phyloP scores from a whole-genome alignment of 1,140 invertebrate genomes.

The Meteorus sp. region DNA sequence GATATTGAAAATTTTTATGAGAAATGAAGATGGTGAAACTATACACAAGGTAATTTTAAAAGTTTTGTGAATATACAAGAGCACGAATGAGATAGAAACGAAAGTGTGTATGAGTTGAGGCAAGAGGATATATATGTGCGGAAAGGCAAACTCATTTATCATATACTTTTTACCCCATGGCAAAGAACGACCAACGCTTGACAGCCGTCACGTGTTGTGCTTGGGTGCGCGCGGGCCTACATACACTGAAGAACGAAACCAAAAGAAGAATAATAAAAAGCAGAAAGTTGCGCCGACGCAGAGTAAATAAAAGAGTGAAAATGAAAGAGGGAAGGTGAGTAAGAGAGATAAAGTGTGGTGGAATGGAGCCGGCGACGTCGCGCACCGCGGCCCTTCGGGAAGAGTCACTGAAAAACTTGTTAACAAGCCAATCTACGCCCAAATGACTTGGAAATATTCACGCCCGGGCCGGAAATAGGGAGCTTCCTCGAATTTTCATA shows the following conservation, averaged over 20 bases:
- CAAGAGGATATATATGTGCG: background rate
- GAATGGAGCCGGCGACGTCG: conserved; percentile 3
- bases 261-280: background rate
- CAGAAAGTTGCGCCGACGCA: conserved; percentile 12
- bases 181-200: conserved; percentile 23
- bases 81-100: background rate
- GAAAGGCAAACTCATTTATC: conserved; percentile 13
- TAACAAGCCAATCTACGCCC: conserved; percentile 38
- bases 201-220: conserved; percentile 35
- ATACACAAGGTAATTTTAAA: conserved; percentile 8
- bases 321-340: background rate
- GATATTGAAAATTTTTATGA: conserved; percentile 13
- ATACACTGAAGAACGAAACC: background rate
- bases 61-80: background rate
- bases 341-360: background rate
- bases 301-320: background rate
- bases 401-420: conserved; percentile 38
- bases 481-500: conserved; percentile 25
- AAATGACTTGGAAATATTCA: conserved; percentile 36
- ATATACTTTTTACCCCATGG: conserved; percentile 15
- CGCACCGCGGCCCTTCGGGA: conserved; percentile 3
- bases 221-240: background rate
- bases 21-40: background rate
- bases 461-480: conserved; percentile 25
- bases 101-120: background rate